These are phyloP conservation scores for Diachasma alloeum DNA, from an alignment of 1,140 invertebrate species.

Conservation along the genomic window DNA sequence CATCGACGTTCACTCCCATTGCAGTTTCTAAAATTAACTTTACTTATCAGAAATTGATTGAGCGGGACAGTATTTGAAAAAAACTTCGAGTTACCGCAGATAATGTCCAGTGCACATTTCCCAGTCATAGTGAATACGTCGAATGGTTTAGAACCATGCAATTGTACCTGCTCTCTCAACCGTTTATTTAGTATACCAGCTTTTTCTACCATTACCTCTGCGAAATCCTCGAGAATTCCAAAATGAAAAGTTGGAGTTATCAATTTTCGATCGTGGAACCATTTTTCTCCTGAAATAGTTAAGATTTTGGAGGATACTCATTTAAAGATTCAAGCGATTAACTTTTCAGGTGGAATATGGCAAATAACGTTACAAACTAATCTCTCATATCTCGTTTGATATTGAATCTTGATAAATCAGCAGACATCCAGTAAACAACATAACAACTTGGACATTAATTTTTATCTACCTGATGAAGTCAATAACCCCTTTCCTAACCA, in stretches of 20 bases:
- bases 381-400: too few relatives aligned
- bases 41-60: neutral
- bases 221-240: conserved; percentile 81
- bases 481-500: conserved; percentile 77
- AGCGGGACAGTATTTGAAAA: neutral
- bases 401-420: too few relatives aligned
- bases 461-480: conserved; percentile 67
- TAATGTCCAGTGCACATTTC: conserved; percentile 76
- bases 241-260: conserved; percentile 88
- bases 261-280: conserved; percentile 79
- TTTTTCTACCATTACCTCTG: conserved; percentile 77
- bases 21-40: conserved; percentile 66
- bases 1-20: conserved; percentile 74
- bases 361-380: neutral
- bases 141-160: conserved; percentile 53
- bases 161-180: conserved; percentile 49
- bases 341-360: too few relatives aligned
- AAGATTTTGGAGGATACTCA: neutral
- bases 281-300: conserved; percentile 69
- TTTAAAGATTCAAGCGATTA: too few relatives aligned
- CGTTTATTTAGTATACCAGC: conserved; percentile 68
- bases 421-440: too few relatives aligned
- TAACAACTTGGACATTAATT: neutral
- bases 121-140: conserved; percentile 73
- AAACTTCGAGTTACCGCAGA: conserved; percentile 65